Base-by-base conservation (phyloP, 2,797 vertebrate species). In the Parauchenoglanis ngamensis region DNA sequence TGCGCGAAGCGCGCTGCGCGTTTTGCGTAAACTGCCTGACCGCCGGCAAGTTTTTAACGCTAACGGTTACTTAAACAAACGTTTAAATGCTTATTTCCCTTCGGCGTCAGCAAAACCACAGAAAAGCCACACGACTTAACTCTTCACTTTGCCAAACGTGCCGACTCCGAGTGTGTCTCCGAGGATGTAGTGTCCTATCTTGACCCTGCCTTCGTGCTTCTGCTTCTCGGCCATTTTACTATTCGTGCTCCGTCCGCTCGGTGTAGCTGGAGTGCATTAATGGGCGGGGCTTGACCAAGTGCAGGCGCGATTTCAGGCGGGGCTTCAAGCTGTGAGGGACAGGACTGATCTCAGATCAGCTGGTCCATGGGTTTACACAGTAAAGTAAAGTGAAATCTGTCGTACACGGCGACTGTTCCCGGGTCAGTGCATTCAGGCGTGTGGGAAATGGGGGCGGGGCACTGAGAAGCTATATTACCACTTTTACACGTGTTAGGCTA, bases 121-220 rank as follows among this genome's bases (percentile, higher is more conserved):
- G 88, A 80, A 90, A 87, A 90, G 78, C 81, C 88, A 89, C 85
- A 75, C n/a, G 90, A 98, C 98, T 98, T 96, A 98, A 98, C 98
- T 97, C 97, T 99, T 99, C 89, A 99, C 98, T 99, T 99, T 99
- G 91, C 98, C 98, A 93, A 99, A 99, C 86, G 98, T 99, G 91
- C 98, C 98, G 92, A 99, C 98, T 93, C 98, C 98, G 85, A 99
- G 97, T 83, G 98, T 99, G 96, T 98, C 98, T 63, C 98, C 98
- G 89, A 99, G 96, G 92, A 98, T 95, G 93, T 99, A 99, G 93
- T 99, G 97, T 46, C 98, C 98, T 93, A 99, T 99, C 93, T 98
- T 98, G 88, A 98, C 98, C 92, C 98, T 96, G 94, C 98, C 98
- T 95, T 99, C 98, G 95, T 97, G 97, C 92, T 98, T 98, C 95